Evolutionary conservation across 2,797 vertebrate genomes (phyloP).

Genomic region (Morelia viridis): DNA sequence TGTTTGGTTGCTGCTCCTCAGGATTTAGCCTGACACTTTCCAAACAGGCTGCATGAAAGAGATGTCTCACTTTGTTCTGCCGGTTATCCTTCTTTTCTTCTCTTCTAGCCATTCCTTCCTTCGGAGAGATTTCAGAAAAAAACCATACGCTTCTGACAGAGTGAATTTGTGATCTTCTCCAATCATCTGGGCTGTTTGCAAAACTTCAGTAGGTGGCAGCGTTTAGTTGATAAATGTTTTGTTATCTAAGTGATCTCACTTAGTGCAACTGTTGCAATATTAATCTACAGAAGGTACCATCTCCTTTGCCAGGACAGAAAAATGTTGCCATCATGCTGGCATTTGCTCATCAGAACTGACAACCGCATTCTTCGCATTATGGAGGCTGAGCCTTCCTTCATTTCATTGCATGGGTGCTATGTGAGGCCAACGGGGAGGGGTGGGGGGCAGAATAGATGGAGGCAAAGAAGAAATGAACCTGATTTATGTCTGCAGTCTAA

Average conservation of each 20-base stretch:
- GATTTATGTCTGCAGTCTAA: slow-evolving; percentile 49
- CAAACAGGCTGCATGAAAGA: slow-evolving; percentile 64
- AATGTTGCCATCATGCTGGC: slow-evolving; percentile 74
- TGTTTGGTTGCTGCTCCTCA: slow-evolving; percentile 47
- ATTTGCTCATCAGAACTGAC: slow-evolving; percentile 77
- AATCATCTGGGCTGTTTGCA: slow-evolving; percentile 79
- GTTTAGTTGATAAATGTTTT: slow-evolving; percentile 84
- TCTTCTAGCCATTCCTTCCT: slow-evolving; percentile 42
- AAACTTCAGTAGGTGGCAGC: slow-evolving; percentile 85
- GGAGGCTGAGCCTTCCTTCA: slow-evolving; percentile 34
- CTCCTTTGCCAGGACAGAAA: slow-evolving; percentile 72
- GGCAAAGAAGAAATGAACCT: slow-evolving; percentile 34
- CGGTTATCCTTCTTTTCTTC: slow-evolving; percentile 72
- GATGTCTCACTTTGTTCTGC: slow-evolving; percentile 68
- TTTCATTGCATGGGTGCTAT: slow-evolving; percentile 18
- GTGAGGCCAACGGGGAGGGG: slow-evolving; percentile 38
- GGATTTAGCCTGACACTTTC: slow-evolving; percentile 65
- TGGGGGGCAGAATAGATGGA: background rate
- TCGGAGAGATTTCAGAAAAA: slow-evolving; percentile 68
- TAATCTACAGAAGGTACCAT: slow-evolving; percentile 82
- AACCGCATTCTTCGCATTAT: slow-evolving; percentile 70
- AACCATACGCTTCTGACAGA: slow-evolving; percentile 76
- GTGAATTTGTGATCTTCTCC: slow-evolving; percentile 79
- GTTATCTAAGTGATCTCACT: slow-evolving; percentile 81
- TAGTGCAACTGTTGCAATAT: slow-evolving; percentile 81